Evolutionary conservation across 2,888 invertebrate genomes (phyloP), one percentile per base, ranked within the genome.

Genomic region (Spisula solida): DNA sequence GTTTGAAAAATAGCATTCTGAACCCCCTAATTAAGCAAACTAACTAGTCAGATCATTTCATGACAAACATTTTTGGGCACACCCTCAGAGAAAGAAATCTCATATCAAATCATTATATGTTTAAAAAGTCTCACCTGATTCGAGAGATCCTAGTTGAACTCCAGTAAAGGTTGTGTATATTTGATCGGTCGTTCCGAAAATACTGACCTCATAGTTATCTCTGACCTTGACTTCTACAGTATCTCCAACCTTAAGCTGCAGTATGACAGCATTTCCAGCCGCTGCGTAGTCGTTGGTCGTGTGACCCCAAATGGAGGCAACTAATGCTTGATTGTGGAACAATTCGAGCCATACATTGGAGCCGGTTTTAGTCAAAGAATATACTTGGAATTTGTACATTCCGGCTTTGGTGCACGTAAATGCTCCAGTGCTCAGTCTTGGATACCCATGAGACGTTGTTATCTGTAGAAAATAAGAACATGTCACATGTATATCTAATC

Each of bases 181-280:
- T 78, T 91, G 86, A 48, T 89, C 84, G n/a, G 83, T 51, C 12
- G 82, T 75, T 18, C 90, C 90, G 51, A 86, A 92, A 14, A 91
- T 34, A 48, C 82, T 82, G 14, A 91, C 83, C 10, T 75, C 83
- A 48, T 87, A 87, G 5, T 83, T 81, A 18, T 82, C 82, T 47
- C 88, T 81, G 31, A 90, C 66, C 41, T 89, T 90, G 1, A 92
- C 81, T 6, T 84, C 86, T 14, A 93, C 87, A 0, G 70, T 82
- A 70, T 93, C 93, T 2, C 90, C 91, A 0, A 34, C 48, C 48
- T 80, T 66, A 25, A 93, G 82, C 41, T 86, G 83, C 14, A 93
- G 60, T 8, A 93, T 87, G 29, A 88, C 93, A 16, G 90, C 87
- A 82, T 93, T 93, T 16, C 91, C 93, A 31, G 92, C 89, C 60